phyloP scores from a whole-genome alignment of 1,140 invertebrate species.

The Brachionus sp. region DNA sequence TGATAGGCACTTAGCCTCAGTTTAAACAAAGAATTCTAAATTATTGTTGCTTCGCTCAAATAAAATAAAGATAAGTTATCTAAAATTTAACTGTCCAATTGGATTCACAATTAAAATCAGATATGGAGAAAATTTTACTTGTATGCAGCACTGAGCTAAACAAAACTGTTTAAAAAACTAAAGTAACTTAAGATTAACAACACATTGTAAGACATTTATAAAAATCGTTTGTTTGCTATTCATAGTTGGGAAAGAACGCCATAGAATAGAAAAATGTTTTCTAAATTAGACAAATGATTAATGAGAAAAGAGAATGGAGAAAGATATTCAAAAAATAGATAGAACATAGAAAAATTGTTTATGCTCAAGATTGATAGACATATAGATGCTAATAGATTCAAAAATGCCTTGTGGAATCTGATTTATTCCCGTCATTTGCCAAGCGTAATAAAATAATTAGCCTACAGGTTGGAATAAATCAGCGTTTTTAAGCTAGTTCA shows the following conservation, averaged over 20 bases:
- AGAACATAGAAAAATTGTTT: not conserved
- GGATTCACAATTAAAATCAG: not conserved
- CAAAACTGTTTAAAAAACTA: not conserved
- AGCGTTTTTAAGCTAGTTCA: not conserved
- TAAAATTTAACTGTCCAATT: not conserved
- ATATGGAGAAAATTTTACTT: not conserved
- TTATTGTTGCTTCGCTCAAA: too few relatives aligned
- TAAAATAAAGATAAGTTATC: not conserved
- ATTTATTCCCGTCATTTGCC: not conserved
- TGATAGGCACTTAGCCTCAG: not conserved
- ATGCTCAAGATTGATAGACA: not conserved
- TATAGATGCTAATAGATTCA: not conserved
- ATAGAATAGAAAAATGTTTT: not conserved
- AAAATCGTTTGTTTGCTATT: not conserved
- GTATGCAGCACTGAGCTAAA: not conserved
- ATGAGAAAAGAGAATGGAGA: not conserved
- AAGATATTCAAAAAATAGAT: not conserved
- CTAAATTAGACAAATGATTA: constrained; percentile 5
- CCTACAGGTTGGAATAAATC: not conserved
- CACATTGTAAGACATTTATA: constrained; percentile 3
- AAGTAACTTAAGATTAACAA: not conserved
- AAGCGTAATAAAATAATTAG: not conserved
- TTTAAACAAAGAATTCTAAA: not conserved
- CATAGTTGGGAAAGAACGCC: not conserved
- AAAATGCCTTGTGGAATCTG: not conserved